phyloP scores from a whole-genome alignment of 2,797 vertebrate species.

The Tachyglossus aculeatus region DNA sequence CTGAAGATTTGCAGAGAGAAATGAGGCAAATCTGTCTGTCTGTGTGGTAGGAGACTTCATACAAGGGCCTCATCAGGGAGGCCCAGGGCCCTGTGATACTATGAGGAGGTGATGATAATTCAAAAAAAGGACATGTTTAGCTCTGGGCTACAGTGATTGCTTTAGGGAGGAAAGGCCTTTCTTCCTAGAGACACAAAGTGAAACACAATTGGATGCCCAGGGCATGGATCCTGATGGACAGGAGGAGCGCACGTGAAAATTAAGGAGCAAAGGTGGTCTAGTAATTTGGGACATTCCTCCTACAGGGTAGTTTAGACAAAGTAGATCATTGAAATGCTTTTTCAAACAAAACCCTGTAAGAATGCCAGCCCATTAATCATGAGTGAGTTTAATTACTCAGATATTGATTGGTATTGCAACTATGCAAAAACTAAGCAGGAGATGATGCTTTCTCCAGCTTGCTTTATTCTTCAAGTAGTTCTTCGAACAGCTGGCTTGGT shows the following conservation, averaged over 20 bases:
- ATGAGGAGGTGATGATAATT: background rate
- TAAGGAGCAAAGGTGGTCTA: slow-evolving; percentile 24
- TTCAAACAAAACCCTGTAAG: slow-evolving; percentile 15
- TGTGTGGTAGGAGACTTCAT: background rate
- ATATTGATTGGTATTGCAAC: slow-evolving; percentile 57
- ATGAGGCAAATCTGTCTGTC: background rate
- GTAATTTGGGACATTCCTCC: slow-evolving; percentile 25
- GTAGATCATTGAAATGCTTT: slow-evolving; percentile 43
- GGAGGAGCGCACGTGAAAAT: slow-evolving; percentile 23
- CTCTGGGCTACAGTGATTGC: background rate
- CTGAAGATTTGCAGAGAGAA: background rate
- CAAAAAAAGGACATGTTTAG: background rate
- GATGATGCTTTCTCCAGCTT: slow-evolving; percentile 47
- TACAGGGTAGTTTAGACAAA: slow-evolving; percentile 22
- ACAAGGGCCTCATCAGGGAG: background rate
- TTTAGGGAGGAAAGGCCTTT: slow-evolving; percentile 10
- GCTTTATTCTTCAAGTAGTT: slow-evolving; percentile 14
- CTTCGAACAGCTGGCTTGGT: slow-evolving; percentile 38
- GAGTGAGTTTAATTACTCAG: slow-evolving; percentile 51
- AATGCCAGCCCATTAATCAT: slow-evolving; percentile 56
- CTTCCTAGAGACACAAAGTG: background rate
- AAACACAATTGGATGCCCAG: background rate
- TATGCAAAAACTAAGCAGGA: slow-evolving; percentile 40
- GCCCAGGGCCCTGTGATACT: background rate
- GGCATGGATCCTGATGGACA: background rate